Evolutionary conservation across 2,797 vertebrate genomes (phyloP), one percentile per base, ranked within the genome.

Genomic region (Silurus aristotelis): DNA sequence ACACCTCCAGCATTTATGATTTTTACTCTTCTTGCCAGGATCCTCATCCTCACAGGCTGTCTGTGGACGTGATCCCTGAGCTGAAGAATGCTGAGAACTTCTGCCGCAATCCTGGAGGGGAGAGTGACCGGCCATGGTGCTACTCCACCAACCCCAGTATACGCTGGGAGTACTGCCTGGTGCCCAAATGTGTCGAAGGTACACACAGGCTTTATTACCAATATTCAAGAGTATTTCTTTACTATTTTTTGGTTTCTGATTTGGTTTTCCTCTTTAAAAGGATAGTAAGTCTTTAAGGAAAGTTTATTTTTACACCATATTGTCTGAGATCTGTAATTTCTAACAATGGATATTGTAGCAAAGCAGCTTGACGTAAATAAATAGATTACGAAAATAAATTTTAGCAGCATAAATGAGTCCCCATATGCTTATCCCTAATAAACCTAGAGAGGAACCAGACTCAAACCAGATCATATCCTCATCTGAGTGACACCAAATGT

Each of bases 81-180:
- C 89, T 98, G 87, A 94, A 91, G 88, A 93, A 94, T 46, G 95
- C 96, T 0, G 93, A 96, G 38, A 97, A 97, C 92, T 92, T 93
- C 89, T 98, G 97, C 80, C 95, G 97, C 78, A 98, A 98, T 89
- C 97, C 97, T 0, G 97, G 96, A 68, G 97, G 96, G 85, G 94
- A 96, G 90, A 95, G 94, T 0, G 94, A 96, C 48, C 94, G 91
- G 85, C 97, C 97, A 15, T 98, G 97, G 97, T 98, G 97, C 88
- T 97, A 95, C 90, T 97, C 96, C 70, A 94, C 90, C 46, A 94
- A 94, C 85, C 93, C 94, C 13, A 93, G 93, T 5, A 92, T 97
- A 79, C 96, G 93, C 89, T 98, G 97, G 97, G 97, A 98, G 89
- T 97, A 97, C 88, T 98, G 97, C 84, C 89, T 88, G 0, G 93